Conservation (phyloP, 2,113 vertebrate species). For the Gasterosteus aculeatus region DNA sequence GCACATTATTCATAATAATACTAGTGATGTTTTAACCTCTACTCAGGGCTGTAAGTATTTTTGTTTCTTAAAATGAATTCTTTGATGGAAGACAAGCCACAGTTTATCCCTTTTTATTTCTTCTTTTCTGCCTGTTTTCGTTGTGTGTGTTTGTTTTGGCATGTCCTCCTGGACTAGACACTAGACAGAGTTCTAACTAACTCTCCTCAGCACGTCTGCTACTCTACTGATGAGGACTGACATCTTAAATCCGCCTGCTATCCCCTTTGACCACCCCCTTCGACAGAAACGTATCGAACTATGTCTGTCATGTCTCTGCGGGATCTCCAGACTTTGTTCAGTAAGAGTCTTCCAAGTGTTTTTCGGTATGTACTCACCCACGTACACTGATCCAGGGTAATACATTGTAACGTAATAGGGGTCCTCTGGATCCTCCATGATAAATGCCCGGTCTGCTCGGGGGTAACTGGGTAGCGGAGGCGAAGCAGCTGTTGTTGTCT, state of each 20-base stretch:
- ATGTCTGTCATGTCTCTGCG: not conserved
- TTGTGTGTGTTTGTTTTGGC: conserved; percentile 28
- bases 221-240: conserved; percentile 71
- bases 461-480: conserved; percentile 28
- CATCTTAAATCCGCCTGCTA: conserved; percentile 37
- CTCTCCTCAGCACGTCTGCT: conserved; percentile 62
- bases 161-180: conserved; percentile 19
- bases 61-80: not conserved
- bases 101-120: conserved; percentile 41
- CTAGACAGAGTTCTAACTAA: conserved; percentile 41
- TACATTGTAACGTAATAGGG: conserved; percentile 70
- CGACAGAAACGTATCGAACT: conserved; percentile 32
- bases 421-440: conserved; percentile 63
- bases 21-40: not conserved
- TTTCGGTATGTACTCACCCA: conserved; percentile 71
- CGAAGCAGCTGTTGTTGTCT: conserved; percentile 17
- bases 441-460: conserved; percentile 42
- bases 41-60: not conserved
- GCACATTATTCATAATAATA: not conserved
- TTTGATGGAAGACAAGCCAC: conserved; percentile 30
- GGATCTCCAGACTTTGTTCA: not conserved
- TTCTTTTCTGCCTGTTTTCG: conserved; percentile 44
- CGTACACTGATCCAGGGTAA: conserved; percentile 65
- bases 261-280: conserved; percentile 31
- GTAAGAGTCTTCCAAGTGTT: conserved; percentile 9